phyloP scores from a whole-genome alignment of 2,113 vertebrate species.

The Bos taurus region DNA sequence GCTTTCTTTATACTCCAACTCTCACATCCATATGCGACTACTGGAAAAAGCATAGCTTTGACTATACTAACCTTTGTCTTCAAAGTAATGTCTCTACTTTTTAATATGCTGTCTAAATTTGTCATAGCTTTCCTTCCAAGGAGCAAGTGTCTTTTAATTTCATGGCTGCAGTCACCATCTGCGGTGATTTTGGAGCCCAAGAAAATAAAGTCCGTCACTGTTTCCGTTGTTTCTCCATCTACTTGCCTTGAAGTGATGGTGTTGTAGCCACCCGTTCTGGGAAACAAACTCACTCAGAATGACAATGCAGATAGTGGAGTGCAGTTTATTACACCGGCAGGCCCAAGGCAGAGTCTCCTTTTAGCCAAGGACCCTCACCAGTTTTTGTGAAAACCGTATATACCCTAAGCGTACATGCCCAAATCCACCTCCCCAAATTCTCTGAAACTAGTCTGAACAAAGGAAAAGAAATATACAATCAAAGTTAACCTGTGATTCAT shows the following conservation, averaged over 20 bases:
- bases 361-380: background rate
- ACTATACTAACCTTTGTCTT: background rate
- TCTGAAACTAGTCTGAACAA: background rate
- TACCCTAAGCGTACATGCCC: background rate
- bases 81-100: background rate
- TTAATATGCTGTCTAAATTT: background rate
- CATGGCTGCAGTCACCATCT: background rate
- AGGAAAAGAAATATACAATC: background rate
- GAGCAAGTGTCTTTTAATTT: background rate
- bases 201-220: background rate
- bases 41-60: background rate
- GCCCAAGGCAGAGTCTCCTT: background rate
- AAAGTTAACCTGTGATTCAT: background rate
- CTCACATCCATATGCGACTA: background rate
- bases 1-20: background rate
- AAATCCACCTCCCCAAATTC: background rate
- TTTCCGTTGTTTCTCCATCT: background rate
- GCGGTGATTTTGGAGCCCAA: background rate
- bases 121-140: background rate
- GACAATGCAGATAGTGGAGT: background rate
- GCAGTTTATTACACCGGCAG: background rate
- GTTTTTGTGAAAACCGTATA: background rate
- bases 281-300: background rate
- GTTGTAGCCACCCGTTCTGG: background rate
- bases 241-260: background rate